A percentile compares a stretch with the other conserved stretches of the same genome.
Evolutionary conservation across 1,140 invertebrate species (phyloP).

Genomic region (Matsumurasca onukii): DNA sequence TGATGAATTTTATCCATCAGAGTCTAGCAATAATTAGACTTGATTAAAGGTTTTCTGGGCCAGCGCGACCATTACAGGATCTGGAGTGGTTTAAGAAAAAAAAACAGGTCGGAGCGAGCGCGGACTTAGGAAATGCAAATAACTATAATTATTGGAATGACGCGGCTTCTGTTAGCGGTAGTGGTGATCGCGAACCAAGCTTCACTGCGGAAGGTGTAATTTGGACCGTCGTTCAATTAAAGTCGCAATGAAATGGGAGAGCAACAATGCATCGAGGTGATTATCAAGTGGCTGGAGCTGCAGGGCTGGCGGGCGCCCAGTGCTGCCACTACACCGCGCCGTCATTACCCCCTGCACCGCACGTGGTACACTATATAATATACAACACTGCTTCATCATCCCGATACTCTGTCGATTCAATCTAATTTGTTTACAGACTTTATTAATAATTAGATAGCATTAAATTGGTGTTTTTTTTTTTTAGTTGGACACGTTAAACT

Average conservation of each 20-base stretch:
- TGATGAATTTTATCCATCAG: constrained; percentile 25
- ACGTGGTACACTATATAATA: no score
- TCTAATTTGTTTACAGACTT: no score
- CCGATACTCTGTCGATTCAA: no score
- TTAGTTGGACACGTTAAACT: no score
- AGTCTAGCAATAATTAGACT: constrained; percentile 22
- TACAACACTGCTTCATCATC: no score
- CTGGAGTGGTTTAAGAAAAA: constrained; percentile 21
- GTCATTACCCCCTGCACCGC: no score
- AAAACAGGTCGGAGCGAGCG: constrained; percentile 18
- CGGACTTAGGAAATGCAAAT: constrained; percentile 25
- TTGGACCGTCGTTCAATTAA: constrained; percentile 20
- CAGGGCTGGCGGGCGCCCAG: no score
- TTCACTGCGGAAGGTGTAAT: constrained; percentile 8
- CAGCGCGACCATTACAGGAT: constrained; percentile 16
- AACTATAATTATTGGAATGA: constrained; percentile 26
- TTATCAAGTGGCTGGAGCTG: no score
- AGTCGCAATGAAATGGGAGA: constrained; percentile 22
- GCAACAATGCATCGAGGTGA: neutral
- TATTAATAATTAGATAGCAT: no score
- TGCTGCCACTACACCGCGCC: no score
- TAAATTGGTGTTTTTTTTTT: no score
- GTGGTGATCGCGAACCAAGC: constrained; percentile 18
- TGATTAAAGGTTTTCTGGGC: constrained; percentile 24
- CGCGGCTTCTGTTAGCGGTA: constrained; percentile 24